These are phyloP conservation scores for Mesocentrotus franciscanus DNA, from an alignment of 53 echinoderm and acorn worm species.

Conservation along the genomic window DNA sequence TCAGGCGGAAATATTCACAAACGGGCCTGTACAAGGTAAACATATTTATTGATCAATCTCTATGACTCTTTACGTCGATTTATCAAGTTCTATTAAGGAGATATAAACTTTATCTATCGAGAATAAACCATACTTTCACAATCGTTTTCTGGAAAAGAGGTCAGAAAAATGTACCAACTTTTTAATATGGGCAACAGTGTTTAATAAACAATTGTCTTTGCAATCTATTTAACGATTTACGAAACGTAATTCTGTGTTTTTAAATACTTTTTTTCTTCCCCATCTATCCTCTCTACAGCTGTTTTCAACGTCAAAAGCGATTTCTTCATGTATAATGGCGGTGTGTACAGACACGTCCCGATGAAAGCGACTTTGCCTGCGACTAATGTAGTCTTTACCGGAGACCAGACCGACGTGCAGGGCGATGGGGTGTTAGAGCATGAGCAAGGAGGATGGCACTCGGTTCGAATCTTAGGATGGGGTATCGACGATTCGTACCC, in stretches of 20 bases:
- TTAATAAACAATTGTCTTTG: no score
- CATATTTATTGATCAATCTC: not conserved
- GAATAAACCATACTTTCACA: no score
- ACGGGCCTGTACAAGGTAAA: conserved; percentile 98
- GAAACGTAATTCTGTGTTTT: no score
- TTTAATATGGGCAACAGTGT: no score
- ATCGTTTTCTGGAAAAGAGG: no score
- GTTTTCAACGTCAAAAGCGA: conserved; percentile 91
- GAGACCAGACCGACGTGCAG: conserved; percentile 44
- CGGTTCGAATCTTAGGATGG: conserved; percentile 93
- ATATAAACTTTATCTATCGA: no score
- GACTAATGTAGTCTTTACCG: conserved; percentile 53
- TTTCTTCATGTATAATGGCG: conserved; percentile 94
- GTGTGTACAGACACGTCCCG: conserved; percentile 83
- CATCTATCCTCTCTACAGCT: conserved; percentile 65
- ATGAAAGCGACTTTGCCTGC: conserved; percentile 68
- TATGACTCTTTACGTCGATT: no score
- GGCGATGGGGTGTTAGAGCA: conserved; percentile 62
- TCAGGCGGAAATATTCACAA: conserved; percentile 86
- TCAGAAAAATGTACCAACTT: no score
- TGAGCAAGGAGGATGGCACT: conserved; percentile 89
- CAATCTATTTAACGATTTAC: no score
- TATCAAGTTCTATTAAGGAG: no score
- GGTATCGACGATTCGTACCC: conserved; percentile 74
- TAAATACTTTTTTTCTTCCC: no score